phyloP scores from a whole-genome alignment of 2,797 vertebrate genomes.

The Pseudochirops corinnae region DNA sequence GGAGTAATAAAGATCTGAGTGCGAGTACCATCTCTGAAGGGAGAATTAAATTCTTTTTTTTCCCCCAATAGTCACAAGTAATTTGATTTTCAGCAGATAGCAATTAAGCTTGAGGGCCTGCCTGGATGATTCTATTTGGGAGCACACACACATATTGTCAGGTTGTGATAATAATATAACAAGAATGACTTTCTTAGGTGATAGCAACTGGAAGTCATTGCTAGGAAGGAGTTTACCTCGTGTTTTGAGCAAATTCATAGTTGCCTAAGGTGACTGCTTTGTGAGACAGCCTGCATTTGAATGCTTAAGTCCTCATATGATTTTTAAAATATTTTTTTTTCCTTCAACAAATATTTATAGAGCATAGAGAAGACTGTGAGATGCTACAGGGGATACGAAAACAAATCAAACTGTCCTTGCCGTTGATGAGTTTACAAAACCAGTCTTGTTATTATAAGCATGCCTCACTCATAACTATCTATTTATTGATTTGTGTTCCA shows the following conservation, averaged over 20 bases:
- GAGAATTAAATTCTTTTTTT: neutral
- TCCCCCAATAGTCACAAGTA: neutral
- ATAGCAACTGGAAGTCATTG: neutral
- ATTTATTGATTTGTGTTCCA: conserved; percentile 22
- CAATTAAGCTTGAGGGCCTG: neutral
- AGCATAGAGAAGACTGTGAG: neutral
- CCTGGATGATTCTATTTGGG: neutral
- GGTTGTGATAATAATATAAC: neutral
- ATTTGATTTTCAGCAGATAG: neutral
- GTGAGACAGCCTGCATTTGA: neutral
- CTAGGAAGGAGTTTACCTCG: neutral
- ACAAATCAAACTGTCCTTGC: neutral
- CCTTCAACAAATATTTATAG: neutral
- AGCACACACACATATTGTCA: no score
- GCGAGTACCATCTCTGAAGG: neutral
- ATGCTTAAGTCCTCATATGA: neutral
- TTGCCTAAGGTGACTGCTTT: neutral
- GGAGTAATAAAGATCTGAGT: neutral
- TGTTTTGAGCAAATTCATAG: neutral
- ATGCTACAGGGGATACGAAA: conserved; percentile 19
- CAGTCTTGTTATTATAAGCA: neutral
- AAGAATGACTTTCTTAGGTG: neutral
- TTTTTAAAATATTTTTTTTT: neutral
- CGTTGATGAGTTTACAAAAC: neutral
- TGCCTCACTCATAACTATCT: neutral